Conservation (phyloP, 2,888 invertebrate species). For the Drosophila buzzatii region DNA sequence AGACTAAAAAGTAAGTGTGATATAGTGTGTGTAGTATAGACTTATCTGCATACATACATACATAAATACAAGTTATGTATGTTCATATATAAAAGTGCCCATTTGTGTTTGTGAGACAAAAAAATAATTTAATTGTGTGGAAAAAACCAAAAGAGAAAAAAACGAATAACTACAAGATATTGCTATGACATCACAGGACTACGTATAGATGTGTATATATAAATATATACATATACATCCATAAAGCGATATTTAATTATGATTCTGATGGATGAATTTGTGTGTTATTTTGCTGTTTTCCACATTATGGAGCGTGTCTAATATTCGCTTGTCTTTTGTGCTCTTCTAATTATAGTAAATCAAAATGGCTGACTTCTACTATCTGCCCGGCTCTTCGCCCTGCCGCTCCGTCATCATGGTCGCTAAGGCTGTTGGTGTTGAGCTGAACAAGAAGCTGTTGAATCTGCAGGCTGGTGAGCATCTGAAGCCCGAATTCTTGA, state of each 20-base stretch:
- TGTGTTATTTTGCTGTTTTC: neutral
- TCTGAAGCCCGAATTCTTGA: slow-evolving; percentile 89
- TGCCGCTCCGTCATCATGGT: slow-evolving; percentile 89
- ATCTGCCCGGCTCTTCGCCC: slow-evolving; percentile 88
- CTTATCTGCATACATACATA: neutral
- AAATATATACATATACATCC: neutral
- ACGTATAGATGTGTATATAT: neutral
- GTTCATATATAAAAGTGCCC: slow-evolving; percentile 7
- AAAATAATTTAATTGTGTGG: slow-evolving; percentile 14
- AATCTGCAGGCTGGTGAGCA: slow-evolving; percentile 89
- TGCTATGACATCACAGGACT: slow-evolving; percentile 35
- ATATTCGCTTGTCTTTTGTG: slow-evolving; percentile 29
- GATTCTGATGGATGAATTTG: neutral
- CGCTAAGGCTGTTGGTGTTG: slow-evolving; percentile 89
- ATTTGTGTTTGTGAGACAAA: slow-evolving; percentile 21
- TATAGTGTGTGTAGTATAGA: slow-evolving; percentile 8
- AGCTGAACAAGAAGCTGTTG: slow-evolving; percentile 88
- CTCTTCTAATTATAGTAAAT: slow-evolving; percentile 39
- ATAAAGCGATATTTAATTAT: slow-evolving; percentile 1
- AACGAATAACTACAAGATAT: slow-evolving; percentile 7
- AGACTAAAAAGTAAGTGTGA: slow-evolving; percentile 63
- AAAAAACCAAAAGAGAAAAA: slow-evolving; percentile 1
- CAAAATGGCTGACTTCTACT: slow-evolving; percentile 88
- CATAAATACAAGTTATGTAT: neutral
- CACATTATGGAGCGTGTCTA: slow-evolving; percentile 36